Conservation (phyloP, 92 coral and sea anemone species). For the Porites cylindrica region DNA sequence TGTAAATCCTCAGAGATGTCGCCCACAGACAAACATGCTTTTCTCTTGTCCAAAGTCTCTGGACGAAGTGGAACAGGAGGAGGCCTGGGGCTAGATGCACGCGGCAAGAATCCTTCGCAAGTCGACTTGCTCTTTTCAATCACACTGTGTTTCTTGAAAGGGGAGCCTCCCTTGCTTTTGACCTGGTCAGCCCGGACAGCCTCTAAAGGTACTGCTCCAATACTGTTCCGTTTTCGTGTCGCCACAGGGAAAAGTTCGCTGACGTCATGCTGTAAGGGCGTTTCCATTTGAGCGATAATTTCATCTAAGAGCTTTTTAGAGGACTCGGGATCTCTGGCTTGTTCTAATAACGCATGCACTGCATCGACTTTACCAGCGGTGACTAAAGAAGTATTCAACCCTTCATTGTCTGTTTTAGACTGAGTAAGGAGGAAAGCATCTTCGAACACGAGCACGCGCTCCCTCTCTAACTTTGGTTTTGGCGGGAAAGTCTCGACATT, state of each 20-base stretch:
- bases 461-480: slow-evolving; percentile 34
- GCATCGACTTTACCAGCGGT: background rate
- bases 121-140: slow-evolving; percentile 36
- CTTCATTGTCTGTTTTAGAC: slow-evolving; percentile 24
- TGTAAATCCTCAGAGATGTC: slow-evolving; percentile 64
- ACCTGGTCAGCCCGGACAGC: background rate
- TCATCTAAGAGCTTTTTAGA: slow-evolving; percentile 45
- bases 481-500: slow-evolving; percentile 22
- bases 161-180: background rate
- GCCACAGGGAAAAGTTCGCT: slow-evolving; percentile 53
- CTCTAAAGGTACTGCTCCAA: slow-evolving; percentile 34
- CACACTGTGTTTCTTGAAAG: slow-evolving; percentile 25
- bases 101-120: slow-evolving; percentile 13
- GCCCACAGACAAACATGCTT: slow-evolving; percentile 58
- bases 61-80: slow-evolving; percentile 72
- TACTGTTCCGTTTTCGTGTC: slow-evolving; percentile 61
- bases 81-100: slow-evolving; percentile 28
- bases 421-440: slow-evolving; percentile 51
- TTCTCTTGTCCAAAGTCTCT: slow-evolving; percentile 29
- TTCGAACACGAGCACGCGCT: slow-evolving; percentile 33
- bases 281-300: slow-evolving; percentile 69
- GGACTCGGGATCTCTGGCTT: slow-evolving; percentile 45
- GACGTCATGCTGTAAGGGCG: slow-evolving; percentile 58
- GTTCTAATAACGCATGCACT: slow-evolving; percentile 8
- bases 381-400: background rate